Conservation (phyloP, 2,797 vertebrate species). For the Cuniculus paca region DNA sequence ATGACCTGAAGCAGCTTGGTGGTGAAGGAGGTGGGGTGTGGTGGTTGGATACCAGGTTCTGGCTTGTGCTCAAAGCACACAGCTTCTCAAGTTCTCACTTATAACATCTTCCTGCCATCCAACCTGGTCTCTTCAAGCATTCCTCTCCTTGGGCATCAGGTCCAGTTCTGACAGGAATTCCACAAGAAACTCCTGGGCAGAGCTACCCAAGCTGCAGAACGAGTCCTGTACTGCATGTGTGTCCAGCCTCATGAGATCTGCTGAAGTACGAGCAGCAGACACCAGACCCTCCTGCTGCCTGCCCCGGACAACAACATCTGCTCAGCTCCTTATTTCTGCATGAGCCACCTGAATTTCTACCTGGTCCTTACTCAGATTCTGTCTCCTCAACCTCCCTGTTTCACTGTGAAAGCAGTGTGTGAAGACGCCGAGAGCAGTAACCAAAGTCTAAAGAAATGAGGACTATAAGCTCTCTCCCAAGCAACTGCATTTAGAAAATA, state of each 20-base stretch:
- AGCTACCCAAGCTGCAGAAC: not conserved
- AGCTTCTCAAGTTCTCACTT: not conserved
- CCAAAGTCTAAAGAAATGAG: not conserved
- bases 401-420: not conserved
- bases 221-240: not conserved
- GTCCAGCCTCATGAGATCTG: not conserved
- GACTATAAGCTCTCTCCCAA: not conserved
- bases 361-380: not conserved
- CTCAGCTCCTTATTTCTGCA: not conserved
- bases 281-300: not conserved
- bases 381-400: not conserved
- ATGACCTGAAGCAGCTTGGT: too few species aligned
- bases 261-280: too few species aligned
- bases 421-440: not conserved
- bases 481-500: not conserved
- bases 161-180: not conserved
- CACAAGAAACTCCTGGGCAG: not conserved
- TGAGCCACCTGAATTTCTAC: not conserved
- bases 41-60: too few species aligned
- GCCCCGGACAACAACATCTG: not conserved
- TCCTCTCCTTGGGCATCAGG: not conserved
- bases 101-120: not conserved
- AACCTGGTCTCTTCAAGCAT: fast-evolving
- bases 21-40: not conserved
- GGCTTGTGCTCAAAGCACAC: not conserved